Conservation (phyloP, 2,113 vertebrate genomes). For the Potamarius usumacintae region DNA sequence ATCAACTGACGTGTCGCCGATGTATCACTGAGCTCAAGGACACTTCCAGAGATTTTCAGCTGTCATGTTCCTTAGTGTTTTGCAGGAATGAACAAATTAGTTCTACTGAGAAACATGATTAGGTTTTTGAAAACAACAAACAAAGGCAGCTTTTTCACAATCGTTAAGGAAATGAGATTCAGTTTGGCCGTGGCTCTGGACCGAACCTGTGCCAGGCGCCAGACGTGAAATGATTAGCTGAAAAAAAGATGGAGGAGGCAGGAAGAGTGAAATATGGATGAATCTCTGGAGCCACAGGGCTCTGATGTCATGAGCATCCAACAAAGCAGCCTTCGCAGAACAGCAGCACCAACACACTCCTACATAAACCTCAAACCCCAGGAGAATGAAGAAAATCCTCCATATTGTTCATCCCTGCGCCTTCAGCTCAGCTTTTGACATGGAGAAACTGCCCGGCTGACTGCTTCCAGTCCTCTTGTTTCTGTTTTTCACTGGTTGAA, state of each 20-base stretch:
- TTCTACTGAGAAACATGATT: background rate
- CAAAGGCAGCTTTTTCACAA: background rate
- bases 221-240: conserved; percentile 7
- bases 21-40: background rate
- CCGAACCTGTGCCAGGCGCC: background rate
- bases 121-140: background rate
- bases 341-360: background rate
- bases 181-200: background rate
- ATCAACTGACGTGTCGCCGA: background rate
- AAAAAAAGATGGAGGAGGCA: background rate
- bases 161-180: background rate
- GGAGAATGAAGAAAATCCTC: background rate
- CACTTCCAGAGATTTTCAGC: background rate
- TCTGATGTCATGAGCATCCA: background rate
- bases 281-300: background rate
- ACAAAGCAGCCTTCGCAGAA: background rate
- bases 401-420: no score
- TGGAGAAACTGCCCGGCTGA: background rate
- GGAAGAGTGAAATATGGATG: background rate
- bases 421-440: background rate
- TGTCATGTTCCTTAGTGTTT: background rate
- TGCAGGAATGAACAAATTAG: background rate
- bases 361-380: background rate
- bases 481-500: conserved; percentile 20
- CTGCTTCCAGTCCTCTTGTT: background rate